Percentiles rank a stretch among this genome's conserved stretches.
These are phyloP conservation scores for Morus bassanus DNA, from an alignment of 2,797 vertebrate genomes.

Conservation along the genomic window DNA sequence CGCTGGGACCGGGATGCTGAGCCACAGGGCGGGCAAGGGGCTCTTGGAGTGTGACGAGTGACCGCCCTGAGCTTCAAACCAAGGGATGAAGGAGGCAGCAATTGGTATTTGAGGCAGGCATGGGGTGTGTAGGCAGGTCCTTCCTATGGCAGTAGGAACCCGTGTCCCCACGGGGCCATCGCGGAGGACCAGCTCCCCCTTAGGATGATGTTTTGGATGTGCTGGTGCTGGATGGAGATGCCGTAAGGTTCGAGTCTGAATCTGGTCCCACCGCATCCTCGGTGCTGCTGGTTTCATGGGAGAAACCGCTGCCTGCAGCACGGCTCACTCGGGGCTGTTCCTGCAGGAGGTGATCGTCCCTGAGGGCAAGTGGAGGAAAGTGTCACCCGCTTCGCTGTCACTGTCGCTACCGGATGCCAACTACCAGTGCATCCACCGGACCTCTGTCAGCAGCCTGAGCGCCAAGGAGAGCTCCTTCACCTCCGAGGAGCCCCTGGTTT, in stretches of 20 bases:
- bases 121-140: not conserved
- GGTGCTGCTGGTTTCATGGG: not conserved
- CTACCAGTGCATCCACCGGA: constrained; percentile 78
- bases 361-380: constrained; percentile 91
- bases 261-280: rapidly evolving
- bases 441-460: constrained; percentile 82
- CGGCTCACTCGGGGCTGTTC: not conserved
- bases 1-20: not conserved
- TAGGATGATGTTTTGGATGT: not conserved
- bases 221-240: not conserved
- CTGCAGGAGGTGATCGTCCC: constrained; percentile 83
- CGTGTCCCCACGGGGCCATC: not conserved
- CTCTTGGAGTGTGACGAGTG: not conserved
- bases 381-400: constrained; percentile 81
- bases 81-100: not conserved
- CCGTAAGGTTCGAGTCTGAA: not conserved
- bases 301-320: rapidly evolving
- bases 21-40: rapidly evolving
- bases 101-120: not conserved
- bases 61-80: rapidly evolving
- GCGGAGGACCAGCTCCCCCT: not conserved
- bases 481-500: constrained; percentile 79
- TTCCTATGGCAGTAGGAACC: not conserved
- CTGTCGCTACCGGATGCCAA: constrained; percentile 82
- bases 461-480: constrained; percentile 80